phyloP scores from a whole-genome alignment of 2,797 vertebrate genomes.

The Okamejei kenojei region DNA sequence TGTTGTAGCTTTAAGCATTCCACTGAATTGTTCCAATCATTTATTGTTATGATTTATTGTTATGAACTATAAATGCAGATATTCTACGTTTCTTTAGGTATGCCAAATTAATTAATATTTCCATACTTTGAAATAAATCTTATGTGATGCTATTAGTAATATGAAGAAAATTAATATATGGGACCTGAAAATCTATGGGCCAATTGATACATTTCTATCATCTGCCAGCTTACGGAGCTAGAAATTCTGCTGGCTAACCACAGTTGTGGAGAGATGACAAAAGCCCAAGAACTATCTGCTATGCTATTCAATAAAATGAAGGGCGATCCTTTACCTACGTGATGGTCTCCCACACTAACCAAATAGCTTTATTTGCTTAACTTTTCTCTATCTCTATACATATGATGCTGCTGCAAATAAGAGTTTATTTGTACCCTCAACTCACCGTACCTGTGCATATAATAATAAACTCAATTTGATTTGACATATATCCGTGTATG shows the following conservation, averaged over 20 bases:
- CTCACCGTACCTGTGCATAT: too few species aligned
- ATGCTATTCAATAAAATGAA: too few species aligned
- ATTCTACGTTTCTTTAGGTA: not conserved
- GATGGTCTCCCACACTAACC: too few species aligned
- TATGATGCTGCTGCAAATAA: too few species aligned
- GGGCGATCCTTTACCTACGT: too few species aligned
- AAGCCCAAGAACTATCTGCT: too few species aligned
- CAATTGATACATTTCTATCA: not conserved
- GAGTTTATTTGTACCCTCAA: too few species aligned
- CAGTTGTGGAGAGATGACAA: not conserved
- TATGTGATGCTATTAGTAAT: not conserved
- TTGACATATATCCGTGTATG: too few species aligned
- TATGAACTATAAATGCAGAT: not conserved
- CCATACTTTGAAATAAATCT: not conserved
- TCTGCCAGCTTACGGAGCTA: not conserved
- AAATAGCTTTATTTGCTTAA: too few species aligned
- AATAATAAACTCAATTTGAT: too few species aligned
- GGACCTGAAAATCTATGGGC: not conserved
- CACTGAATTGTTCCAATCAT: not conserved
- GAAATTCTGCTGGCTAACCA: not conserved
- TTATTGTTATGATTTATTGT: not conserved
- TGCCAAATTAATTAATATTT: not conserved
- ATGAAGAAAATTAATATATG: not conserved
- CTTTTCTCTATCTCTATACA: too few species aligned
- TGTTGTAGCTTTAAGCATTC: not conserved